Conservation (phyloP, 1,140 invertebrate species). For the Wasmannia auropunctata region DNA sequence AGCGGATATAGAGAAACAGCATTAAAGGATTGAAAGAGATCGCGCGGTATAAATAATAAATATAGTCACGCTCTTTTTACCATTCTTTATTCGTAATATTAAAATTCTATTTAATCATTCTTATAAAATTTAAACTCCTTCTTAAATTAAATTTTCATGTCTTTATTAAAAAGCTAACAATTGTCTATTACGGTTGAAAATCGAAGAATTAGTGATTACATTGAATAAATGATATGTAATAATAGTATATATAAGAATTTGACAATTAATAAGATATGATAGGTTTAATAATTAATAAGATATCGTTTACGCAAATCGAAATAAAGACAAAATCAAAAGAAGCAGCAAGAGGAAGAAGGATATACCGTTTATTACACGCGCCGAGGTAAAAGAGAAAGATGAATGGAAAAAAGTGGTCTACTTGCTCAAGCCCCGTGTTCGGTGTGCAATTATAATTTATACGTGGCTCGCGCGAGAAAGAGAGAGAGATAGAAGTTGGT, state of each 20-base stretch:
- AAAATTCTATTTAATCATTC: background rate
- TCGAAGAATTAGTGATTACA: background rate
- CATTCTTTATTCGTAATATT: background rate
- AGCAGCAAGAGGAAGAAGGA: background rate
- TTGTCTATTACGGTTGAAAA: slow-evolving; percentile 5
- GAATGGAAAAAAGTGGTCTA: slow-evolving; percentile 1
- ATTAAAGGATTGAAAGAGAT: background rate
- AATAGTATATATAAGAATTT: background rate
- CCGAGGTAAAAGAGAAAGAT: background rate
- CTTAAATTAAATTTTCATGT: background rate
- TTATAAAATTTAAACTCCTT: background rate
- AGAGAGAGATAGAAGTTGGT: slow-evolving; percentile 34
- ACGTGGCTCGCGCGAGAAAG: slow-evolving; percentile 11
- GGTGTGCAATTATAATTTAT: slow-evolving; percentile 43
- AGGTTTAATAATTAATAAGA: background rate
- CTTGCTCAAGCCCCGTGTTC: background rate
- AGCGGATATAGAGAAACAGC: background rate
- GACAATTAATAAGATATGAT: background rate
- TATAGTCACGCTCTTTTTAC: background rate
- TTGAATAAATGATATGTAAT: background rate
- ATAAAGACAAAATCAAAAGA: background rate
- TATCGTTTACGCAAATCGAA: background rate
- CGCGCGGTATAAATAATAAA: background rate
- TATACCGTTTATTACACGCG: background rate
- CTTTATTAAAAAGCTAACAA: background rate